A percentile compares a stretch with the other conserved stretches of the same genome.
phyloP scores from a whole-genome alignment of 2,797 vertebrate genomes.

The Ficedula albicollis region DNA sequence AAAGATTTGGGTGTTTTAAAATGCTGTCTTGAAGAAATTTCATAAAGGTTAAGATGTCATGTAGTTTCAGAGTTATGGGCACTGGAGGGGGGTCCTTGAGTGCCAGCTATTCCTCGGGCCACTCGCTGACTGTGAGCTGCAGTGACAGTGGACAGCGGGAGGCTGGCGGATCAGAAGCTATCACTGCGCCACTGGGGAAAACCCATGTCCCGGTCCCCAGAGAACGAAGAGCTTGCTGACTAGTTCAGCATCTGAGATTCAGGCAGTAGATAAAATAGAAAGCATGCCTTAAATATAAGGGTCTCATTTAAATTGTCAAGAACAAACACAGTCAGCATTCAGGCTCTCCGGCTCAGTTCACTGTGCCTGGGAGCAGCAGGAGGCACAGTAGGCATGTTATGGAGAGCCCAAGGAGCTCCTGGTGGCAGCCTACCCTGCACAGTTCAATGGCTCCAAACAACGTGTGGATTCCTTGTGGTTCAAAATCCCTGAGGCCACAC shows the following conservation, averaged over 20 bases:
- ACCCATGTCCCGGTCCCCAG: constrained; percentile 31
- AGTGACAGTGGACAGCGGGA: constrained; percentile 82
- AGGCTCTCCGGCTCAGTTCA: not conserved
- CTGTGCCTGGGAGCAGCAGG: not conserved
- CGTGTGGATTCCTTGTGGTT: not conserved
- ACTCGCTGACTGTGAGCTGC: constrained; percentile 80
- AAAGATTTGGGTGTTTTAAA: constrained; percentile 87
- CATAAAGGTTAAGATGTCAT: constrained; percentile 88
- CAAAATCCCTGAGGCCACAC: not conserved
- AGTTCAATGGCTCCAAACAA: not conserved
- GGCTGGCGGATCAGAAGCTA: constrained; percentile 76
- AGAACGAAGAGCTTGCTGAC: constrained; percentile 18
- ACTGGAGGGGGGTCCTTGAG: constrained; percentile 75
- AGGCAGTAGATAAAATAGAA: not conserved
- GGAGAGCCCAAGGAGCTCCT: not conserved
- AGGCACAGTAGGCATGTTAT: not conserved
- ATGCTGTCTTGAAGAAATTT: constrained; percentile 86
- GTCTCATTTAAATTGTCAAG: constrained; percentile 24
- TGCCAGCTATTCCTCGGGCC: constrained; percentile 75
- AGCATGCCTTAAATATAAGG: constrained; percentile 9
- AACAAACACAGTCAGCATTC: not conserved
- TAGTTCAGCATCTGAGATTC: constrained; percentile 42
- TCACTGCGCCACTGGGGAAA: constrained; percentile 75
- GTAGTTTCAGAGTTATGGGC: constrained; percentile 81
- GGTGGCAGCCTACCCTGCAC: not conserved